Evolutionary conservation across 35 echinoderm and acorn worm genomes (phyloP), one percentile per base, ranked within the genome.

Genomic region (Lytechinus pictus): DNA sequence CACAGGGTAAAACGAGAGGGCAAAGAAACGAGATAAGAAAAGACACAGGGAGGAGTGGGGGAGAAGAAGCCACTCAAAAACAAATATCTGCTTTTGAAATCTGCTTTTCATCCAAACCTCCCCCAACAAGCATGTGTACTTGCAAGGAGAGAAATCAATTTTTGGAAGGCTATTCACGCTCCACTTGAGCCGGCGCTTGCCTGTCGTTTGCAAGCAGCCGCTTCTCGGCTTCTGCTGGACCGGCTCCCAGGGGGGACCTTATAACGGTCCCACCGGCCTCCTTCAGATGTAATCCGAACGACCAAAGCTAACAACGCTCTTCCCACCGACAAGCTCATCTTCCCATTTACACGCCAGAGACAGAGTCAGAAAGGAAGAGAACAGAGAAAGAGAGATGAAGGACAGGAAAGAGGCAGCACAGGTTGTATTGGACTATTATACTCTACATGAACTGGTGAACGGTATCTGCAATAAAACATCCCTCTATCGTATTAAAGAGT

Each of bases 41-140:
- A 90, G 88, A 90, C 29, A 90, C 29, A 90, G 28, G 52, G 88
- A 90, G 66, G 88, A 90, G 88, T 52, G 88, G 29, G 28, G 88
- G 52, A 90, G 52, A 90, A 90, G 88, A 90, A 90, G 19, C 66
- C 66, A 90, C 88, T 52, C 52, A 90, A 90, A 90, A 90, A 90
- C 88, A 90, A 90, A 90, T 90, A 90, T 90, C 88, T 90, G 88
- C 88, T 90, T 90, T 90, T 90, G 88, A 90, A 90, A 90, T 90
- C 88, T 90, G 88, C 88, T 90, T 90, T 90, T 90, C 88, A 90
- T 21, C 28, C 88, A 90, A 90, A 12, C 88, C 88, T 90, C 52
- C 29, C 33, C 88, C 88, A 90, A 90, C 88, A 90, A 90, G 88
- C 88, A 90, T 90, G 88, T 90, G 88, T 90, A 90, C 88, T 54